These are phyloP conservation scores for Distichodus sexfasciatus DNA, from an alignment of 2,797 vertebrate genomes.

Conservation along the genomic window DNA sequence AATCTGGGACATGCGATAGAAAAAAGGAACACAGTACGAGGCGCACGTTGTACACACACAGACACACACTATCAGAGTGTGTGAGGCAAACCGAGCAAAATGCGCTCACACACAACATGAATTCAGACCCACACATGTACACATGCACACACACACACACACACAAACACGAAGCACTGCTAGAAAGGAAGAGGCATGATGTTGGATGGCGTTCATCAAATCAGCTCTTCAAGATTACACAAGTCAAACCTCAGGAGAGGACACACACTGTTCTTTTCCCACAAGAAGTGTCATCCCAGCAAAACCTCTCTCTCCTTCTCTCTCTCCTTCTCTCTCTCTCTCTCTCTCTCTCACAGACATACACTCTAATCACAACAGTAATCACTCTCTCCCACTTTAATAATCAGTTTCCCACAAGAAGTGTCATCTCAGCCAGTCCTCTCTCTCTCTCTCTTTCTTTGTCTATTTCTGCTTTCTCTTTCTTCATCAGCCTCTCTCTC, in stretches of 20 bases:
- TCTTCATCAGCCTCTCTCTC: slow-evolving; percentile 36
- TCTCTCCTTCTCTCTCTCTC: slow-evolving; percentile 48
- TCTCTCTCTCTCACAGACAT: no score
- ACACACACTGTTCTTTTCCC: slow-evolving; percentile 75
- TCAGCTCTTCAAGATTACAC: slow-evolving; percentile 49
- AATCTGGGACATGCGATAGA: slow-evolving; percentile 67
- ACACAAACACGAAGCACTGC: slow-evolving; percentile 1
- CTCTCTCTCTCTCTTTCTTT: not conserved
- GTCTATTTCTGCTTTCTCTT: no score
- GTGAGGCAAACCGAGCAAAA: no score
- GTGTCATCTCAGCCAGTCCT: not conserved
- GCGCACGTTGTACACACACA: slow-evolving; percentile 38
- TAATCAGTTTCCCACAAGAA: no score
- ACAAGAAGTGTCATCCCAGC: slow-evolving; percentile 67
- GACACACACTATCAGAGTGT: not conserved
- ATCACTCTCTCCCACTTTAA: no score
- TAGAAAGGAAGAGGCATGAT: slow-evolving; percentile 15
- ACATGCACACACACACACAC: slow-evolving; percentile 16
- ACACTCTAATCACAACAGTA: no score
- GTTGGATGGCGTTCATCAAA: slow-evolving; percentile 34
- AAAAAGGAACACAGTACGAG: slow-evolving; percentile 57
- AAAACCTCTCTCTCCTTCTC: no score
- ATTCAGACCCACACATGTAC: slow-evolving; percentile 19
- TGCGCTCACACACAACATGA: slow-evolving; percentile 51
- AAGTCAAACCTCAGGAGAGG: slow-evolving; percentile 57